phyloP scores from a whole-genome alignment of 2,797 vertebrate genomes.

The Lutjanus campechanus region DNA sequence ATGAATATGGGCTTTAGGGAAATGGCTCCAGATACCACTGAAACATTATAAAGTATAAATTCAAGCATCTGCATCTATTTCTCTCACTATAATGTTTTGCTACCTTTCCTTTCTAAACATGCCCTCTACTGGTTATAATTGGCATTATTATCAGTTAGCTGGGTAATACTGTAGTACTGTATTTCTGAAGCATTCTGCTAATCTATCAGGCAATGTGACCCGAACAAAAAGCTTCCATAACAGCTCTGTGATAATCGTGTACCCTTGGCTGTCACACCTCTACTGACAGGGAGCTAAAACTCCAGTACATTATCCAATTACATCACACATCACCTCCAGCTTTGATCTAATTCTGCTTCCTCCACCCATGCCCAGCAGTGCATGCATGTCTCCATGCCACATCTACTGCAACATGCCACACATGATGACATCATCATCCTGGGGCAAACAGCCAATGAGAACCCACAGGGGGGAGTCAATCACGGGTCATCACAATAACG shows the following conservation, averaged over 20 bases:
- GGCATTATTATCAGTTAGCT: conserved; percentile 4
- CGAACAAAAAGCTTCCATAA: not conserved
- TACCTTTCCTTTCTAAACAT: conserved; percentile 2
- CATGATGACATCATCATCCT: conserved; percentile 67
- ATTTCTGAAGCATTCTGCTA: not conserved
- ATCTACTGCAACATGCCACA: conserved; percentile 60
- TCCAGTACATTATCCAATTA: conserved; percentile 1
- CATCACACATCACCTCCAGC: conserved; percentile 30
- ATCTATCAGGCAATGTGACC: conserved; percentile 2
- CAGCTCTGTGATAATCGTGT: not conserved
- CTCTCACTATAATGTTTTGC: not conserved
- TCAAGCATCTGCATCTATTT: not conserved
- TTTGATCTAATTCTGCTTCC: conserved; percentile 40
- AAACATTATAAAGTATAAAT: conserved; percentile 1
- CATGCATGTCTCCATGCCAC: conserved; percentile 51
- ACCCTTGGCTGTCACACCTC: not conserved
- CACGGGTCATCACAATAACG: conserved; percentile 70
- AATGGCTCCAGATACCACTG: not conserved
- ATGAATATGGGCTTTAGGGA: not conserved
- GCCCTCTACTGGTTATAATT: conserved; percentile 39
- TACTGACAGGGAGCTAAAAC: not conserved
- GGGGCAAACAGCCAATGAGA: conserved; percentile 70
- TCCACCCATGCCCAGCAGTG: conserved; percentile 28
- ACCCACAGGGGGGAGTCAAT: conserved; percentile 70
- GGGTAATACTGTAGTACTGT: not conserved